phyloP scores from a whole-genome alignment of 2,113 vertebrate species.

The Pollachius pollachius region DNA sequence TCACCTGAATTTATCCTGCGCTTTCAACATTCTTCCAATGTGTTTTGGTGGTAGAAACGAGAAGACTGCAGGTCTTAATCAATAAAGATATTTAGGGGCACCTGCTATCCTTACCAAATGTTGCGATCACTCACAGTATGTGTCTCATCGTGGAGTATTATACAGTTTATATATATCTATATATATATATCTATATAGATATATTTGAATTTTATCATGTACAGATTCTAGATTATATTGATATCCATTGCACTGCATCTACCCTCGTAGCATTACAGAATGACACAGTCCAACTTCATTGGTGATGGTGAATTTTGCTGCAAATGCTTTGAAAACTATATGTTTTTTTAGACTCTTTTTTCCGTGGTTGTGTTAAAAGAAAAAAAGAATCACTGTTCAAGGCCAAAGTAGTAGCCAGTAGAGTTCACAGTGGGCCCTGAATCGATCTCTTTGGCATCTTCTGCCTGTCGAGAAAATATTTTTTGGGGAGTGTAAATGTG shows the following conservation, averaged over 20 bases:
- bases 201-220: constrained; percentile 64
- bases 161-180: constrained; percentile 6
- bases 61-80: constrained; percentile 48
- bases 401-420: constrained; percentile 23
- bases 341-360: constrained; percentile 19
- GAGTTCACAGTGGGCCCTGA: constrained; percentile 28
- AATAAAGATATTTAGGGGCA: constrained; percentile 51
- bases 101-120: constrained; percentile 50
- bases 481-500: constrained; percentile 23
- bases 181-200: constrained; percentile 18
- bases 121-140: constrained; percentile 46
- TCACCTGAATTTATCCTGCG: constrained; percentile 50
- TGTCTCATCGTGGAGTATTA: constrained; percentile 64
- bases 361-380: constrained; percentile 2
- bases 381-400: constrained; percentile 20
- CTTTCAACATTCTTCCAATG: constrained; percentile 51
- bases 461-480: constrained; percentile 23
- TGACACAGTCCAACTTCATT: constrained; percentile 52
- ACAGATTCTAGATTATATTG: constrained; percentile 52
- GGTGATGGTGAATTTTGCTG: constrained; percentile 47
- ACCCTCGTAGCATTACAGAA: constrained; percentile 68
- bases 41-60: constrained; percentile 61
- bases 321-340: constrained; percentile 31
- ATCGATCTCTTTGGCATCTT: constrained; percentile 25
- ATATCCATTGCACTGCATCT: constrained; percentile 64